A percentile compares a stretch with the other conserved stretches of the same genome.
These are phyloP conservation scores for Pandemis heparana DNA, from an alignment of 2,888 invertebrate genomes.

Conservation along the genomic window DNA sequence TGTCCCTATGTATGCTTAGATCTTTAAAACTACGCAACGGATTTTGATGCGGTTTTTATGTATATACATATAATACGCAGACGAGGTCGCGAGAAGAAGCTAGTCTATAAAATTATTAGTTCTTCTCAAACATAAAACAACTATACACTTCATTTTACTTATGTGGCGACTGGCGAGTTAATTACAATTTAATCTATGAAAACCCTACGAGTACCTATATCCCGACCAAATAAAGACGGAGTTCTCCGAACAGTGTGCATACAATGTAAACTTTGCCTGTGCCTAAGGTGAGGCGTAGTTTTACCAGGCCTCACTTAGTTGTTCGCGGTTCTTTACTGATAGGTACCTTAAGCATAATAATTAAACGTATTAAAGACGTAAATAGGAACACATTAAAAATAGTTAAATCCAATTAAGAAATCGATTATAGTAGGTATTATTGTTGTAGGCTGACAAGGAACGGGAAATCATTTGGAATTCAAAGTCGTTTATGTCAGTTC, in stretches of 20 bases:
- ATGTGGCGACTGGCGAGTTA: not conserved
- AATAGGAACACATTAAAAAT: not conserved
- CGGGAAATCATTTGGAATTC: conserved; percentile 37
- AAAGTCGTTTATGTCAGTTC: conserved; percentile 13
- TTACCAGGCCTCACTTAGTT: no score
- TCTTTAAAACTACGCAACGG: no score
- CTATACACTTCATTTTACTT: not conserved
- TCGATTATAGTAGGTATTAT: not conserved
- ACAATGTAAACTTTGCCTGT: no score
- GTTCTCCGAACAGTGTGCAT: no score
- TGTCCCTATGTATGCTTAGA: no score
- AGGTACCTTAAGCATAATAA: not conserved
- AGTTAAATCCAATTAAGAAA: conserved; percentile 1
- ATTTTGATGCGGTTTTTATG: no score
- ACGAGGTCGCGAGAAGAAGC: no score
- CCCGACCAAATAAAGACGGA: no score
- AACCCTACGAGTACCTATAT: not conserved
- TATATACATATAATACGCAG: no score
- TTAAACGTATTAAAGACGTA: not conserved
- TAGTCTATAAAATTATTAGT: not conserved
- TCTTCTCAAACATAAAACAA: not conserved
- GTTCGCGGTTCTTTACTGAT: not conserved
- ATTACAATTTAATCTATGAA: not conserved
- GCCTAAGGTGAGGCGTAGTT: no score
- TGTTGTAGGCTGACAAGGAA: conserved; percentile 1